Evolutionary conservation across 2,113 vertebrate genomes (phyloP), one percentile per base, ranked within the genome.

Genomic region (Xenopus borealis): DNA sequence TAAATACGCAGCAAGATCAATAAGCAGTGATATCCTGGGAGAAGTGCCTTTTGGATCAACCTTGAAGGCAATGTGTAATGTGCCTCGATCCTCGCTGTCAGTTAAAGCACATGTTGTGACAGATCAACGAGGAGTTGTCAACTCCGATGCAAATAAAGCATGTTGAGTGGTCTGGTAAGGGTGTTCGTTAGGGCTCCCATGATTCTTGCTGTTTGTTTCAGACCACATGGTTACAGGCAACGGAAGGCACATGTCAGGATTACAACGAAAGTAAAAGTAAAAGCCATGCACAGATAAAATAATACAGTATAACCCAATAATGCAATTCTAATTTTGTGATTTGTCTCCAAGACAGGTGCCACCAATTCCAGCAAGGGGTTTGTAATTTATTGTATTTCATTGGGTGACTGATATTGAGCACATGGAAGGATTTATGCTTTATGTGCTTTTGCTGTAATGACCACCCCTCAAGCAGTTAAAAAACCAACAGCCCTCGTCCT

Each of bases 41-140:
- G 17, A 10, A 44, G 19, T 45, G 63, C 63, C 33, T 65, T 45
- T 65, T 6, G 17, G 16, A 19, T 65, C 40, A 65, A 12, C 33
- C 33, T 11, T 65, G 9, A 40, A 45, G 33, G 7, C 17, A 17
- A 4, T 11, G 33, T 65, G 63, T 65, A 65, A 11, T 18, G 16
- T 44, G 40, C 17, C 63, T 65, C 8, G 9, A 23, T 61, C 20
- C 20, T 23, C 58, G 20, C 58, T 61, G 20, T 23, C 58, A 61
- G 58, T 61, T 27, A 61, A 27, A 61, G 58, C 58, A 61, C 58
- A 61, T 23, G 20, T 27, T 61, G 58, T 61, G 58, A 20, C 58
- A 61, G 3, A 20, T 10, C 58, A 23, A 23, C 58, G 18, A 61
- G 4, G 18, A 13, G 19, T 27, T 61, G 58, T 61, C 58, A 23